Evolutionary conservation across 2,797 vertebrate species (phyloP).

Genomic region (Rhincodon typus): DNA sequence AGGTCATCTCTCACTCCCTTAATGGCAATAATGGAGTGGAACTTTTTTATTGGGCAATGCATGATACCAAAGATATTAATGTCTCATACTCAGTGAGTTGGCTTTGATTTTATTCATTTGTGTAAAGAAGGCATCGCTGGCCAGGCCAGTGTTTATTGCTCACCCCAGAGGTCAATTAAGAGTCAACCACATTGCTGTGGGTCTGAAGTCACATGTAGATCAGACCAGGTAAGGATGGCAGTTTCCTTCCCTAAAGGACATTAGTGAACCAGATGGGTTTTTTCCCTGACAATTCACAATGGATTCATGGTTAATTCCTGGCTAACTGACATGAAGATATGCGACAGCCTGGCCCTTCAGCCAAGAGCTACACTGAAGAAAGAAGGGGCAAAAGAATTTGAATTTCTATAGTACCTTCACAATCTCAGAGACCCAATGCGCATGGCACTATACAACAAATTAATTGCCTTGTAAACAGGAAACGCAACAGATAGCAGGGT

Average conservation of each 20-base stretch:
- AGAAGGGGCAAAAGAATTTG: not conserved
- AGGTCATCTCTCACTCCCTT: not conserved
- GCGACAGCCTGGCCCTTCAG: not conserved
- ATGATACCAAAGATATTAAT: not conserved
- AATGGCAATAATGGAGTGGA: not conserved
- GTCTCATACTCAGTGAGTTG: not conserved
- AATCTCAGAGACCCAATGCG: not conserved
- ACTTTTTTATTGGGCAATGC: not conserved
- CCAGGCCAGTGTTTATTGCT: too few species aligned
- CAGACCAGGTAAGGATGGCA: too few species aligned
- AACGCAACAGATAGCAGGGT: not conserved
- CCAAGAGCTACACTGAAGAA: not conserved
- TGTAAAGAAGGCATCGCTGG: too few species aligned
- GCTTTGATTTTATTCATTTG: not conserved
- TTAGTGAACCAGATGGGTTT: too few species aligned
- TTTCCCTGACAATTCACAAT: too few species aligned
- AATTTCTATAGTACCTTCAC: not conserved
- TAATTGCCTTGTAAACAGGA: not conserved
- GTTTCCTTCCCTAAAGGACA: too few species aligned
- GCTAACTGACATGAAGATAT: too few species aligned
- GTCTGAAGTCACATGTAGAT: too few species aligned
- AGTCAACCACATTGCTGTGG: too few species aligned
- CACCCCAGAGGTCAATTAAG: too few species aligned
- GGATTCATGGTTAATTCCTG: too few species aligned
- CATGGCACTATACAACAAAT: not conserved